Evolutionary conservation across 2,888 invertebrate species (phyloP).

Genomic region (Erynnis tages): DNA sequence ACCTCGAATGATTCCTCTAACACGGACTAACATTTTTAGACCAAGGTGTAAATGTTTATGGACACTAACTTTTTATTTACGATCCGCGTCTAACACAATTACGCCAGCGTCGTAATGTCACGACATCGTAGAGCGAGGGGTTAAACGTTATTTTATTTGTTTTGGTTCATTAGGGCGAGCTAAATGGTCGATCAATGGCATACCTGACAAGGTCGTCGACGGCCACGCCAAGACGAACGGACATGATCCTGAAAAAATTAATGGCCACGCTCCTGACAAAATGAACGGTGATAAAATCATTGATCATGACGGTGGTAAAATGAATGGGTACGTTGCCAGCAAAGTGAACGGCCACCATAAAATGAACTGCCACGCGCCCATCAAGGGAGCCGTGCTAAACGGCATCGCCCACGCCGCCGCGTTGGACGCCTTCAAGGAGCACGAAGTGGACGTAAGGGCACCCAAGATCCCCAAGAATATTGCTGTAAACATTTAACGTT

Average conservation of each 20-base stretch:
- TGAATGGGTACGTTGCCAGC: slow-evolving; percentile 27
- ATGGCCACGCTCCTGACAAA: slow-evolving; percentile 32
- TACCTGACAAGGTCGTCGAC: slow-evolving; percentile 40
- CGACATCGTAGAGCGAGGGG: slow-evolving; percentile 43
- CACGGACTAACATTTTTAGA: slow-evolving; percentile 49
- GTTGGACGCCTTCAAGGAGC: slow-evolving; percentile 47
- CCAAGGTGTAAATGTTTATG: slow-evolving; percentile 39
- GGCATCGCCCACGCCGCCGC: slow-evolving; percentile 42
- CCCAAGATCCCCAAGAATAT: slow-evolving; percentile 75
- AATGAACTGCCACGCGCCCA: slow-evolving; percentile 35
- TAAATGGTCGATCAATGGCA: slow-evolving; percentile 39
- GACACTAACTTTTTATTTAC: slow-evolving; percentile 40
- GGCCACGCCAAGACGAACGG: slow-evolving; percentile 46
- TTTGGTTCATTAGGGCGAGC: slow-evolving; percentile 70
- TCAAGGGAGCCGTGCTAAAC: slow-evolving; percentile 35
- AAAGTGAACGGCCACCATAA: slow-evolving; percentile 35
- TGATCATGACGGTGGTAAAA: slow-evolving; percentile 38
- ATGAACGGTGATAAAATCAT: slow-evolving; percentile 41
- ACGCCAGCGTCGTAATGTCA: slow-evolving; percentile 57
- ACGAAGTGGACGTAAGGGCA: slow-evolving; percentile 58
- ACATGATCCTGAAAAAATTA: slow-evolving; percentile 33
- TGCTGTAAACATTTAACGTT: slow-evolving; percentile 61
- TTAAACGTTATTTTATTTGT: slow-evolving; percentile 51
- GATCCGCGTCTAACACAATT: slow-evolving; percentile 59
- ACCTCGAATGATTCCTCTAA: slow-evolving; percentile 56